Evolutionary conservation across 2,888 invertebrate species (phyloP), one percentile per base, ranked within the genome.

Genomic region (Pyrrhia umbra): DNA sequence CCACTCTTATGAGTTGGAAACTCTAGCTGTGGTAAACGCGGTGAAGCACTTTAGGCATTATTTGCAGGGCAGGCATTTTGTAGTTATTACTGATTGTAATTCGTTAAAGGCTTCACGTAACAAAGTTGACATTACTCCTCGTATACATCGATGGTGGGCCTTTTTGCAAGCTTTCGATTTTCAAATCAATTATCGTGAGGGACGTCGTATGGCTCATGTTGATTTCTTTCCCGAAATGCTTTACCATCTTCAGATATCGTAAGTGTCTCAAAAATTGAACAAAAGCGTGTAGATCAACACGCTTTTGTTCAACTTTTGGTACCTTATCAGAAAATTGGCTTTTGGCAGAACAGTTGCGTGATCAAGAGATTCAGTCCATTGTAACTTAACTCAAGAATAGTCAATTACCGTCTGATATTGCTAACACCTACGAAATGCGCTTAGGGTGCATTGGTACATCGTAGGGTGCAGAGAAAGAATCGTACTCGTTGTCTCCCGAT

Each of bases 401-500:
- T 16, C 20, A 20, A 6, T 15, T 58, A 10, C 10, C 58, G 6
- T 2, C 37, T 18, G 58, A 59, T 30, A 9, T 39, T 39, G 39
- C 46, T 2, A 21, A 68, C 5, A 62, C 20, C 2, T 63, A 68
- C 9, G 56, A 68, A 23, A 0, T 60, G 2, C 56, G 64, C 16
- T 52, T 30, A 0, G 47, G 49, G 9, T 60, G 0, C 42, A n/a
- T n/a, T n/a, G n/a, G n/a, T 68, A 0, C 18, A 49, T 16, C 39
- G 60, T 15, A 67, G 63, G 30, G 16, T 66, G 0, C 63, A 70
- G 18, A 8, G 70, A 10, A 59, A 63, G 23, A 18, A 15, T 46
- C 54, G 51, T 6, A 62, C 63, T 8, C 43, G 39, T 30, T 78
- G 77, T 3, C 27, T 81, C 9, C 78, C 81, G 2, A 68, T 83